Percentiles rank a stretch among this genome's conserved stretches.
Evolutionary conservation across 2,888 invertebrate genomes (phyloP).

Genomic region (Campoplex capitator): DNA sequence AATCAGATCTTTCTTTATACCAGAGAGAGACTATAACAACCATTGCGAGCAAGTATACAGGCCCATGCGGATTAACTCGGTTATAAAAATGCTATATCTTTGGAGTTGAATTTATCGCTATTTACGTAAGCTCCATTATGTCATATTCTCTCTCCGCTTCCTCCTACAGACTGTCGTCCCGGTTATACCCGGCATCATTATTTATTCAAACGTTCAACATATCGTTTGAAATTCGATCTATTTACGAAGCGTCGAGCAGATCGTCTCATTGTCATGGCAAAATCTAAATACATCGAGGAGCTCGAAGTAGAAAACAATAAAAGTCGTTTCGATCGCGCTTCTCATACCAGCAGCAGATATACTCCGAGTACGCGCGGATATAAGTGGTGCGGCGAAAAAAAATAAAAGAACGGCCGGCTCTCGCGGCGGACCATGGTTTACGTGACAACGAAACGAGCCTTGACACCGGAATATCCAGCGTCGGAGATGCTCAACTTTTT

Average conservation of each 20-base stretch:
- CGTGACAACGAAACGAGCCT: constrained; percentile 15
- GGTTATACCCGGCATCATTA: not conserved
- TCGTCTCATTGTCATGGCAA: not conserved
- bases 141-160: not conserved
- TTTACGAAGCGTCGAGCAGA: not conserved
- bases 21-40: constrained; percentile 57
- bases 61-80: constrained; percentile 46
- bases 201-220: not conserved
- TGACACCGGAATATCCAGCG: not conserved
- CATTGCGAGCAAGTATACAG: constrained; percentile 23
- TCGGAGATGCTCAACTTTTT: constrained; percentile 1
- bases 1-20: constrained; percentile 66
- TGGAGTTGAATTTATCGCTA: constrained; percentile 42
- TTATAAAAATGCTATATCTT: constrained; percentile 4
- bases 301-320: not conserved
- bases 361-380: no score
- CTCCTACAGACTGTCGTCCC: not conserved
- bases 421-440: not conserved
- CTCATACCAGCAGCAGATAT: not conserved
- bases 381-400: no score
- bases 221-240: not conserved
- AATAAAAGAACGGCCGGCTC: no score
- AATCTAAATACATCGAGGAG: not conserved
- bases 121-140: constrained; percentile 15
- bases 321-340: not conserved